Conservation (phyloP, 2,797 vertebrate species). For the Acipenser oxyrinchus region DNA sequence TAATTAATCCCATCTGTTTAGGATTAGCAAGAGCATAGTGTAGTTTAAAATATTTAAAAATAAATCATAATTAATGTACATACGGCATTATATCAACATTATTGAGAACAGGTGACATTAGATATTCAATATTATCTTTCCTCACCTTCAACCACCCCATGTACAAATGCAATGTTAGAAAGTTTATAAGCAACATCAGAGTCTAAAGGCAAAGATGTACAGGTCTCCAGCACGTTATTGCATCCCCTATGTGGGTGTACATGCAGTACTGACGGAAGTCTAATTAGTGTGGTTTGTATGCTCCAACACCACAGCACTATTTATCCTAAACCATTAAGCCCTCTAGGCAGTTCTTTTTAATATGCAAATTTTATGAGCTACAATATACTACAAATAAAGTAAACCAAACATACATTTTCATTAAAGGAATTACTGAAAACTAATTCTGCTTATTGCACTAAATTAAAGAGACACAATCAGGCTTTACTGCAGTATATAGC, state of each 20-base stretch:
- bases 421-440: conserved; percentile 24
- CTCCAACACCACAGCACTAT: conserved; percentile 28
- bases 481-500: conserved; percentile 31
- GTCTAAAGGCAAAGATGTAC: no score
- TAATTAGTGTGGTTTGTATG: conserved; percentile 18
- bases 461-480: conserved; percentile 24
- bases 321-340: conserved; percentile 10
- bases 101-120: no score
- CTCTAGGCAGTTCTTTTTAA: conserved; percentile 11
- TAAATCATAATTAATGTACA: no score
- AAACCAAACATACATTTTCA: conserved; percentile 29
- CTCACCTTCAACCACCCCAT: no score
- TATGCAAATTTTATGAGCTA: conserved; percentile 23
- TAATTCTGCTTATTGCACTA: conserved; percentile 3
- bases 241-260: background rate
- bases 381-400: conserved; percentile 19
- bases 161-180: no score
- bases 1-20: no score
- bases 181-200: no score
- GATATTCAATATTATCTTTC: no score
- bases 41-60: no score
- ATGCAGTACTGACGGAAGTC: background rate
- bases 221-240: no score
- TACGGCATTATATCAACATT: no score
- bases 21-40: no score